A percentile compares a stretch with the other conserved stretches of the same genome.
These are phyloP conservation scores for Onchidella celtica DNA, from an alignment of 2,888 invertebrate species.

Conservation along the genomic window DNA sequence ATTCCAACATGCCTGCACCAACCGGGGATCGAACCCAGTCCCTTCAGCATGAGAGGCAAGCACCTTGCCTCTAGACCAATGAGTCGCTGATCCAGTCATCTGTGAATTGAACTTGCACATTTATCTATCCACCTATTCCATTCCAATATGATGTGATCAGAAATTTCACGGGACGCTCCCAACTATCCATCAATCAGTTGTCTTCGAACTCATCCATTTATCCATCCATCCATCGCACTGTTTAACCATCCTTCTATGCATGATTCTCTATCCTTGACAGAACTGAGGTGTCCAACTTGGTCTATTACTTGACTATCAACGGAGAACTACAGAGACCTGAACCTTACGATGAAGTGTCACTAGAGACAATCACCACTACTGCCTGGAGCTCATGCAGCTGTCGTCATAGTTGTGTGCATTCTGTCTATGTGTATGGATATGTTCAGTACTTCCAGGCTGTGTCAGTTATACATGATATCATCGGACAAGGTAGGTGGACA, in stretches of 20 bases:
- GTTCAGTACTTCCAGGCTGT: constrained; percentile 7
- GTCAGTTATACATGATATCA: background rate
- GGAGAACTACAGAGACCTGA: background rate
- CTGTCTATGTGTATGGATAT: constrained; percentile 17
- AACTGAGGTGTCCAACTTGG: constrained; percentile 12
- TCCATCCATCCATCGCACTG: background rate
- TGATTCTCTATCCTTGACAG: background rate
- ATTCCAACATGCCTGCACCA: too few relatives aligned
- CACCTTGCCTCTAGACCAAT: too few relatives aligned
- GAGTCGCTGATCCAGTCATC: too few relatives aligned
- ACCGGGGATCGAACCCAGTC: too few relatives aligned
- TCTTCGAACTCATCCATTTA: background rate
- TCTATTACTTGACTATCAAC: constrained; percentile 23
- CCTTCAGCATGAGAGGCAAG: too few relatives aligned
- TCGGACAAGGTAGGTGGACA: constrained; percentile 15
- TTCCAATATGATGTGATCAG: too few relatives aligned
- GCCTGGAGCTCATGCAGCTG: background rate
- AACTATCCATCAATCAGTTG: too few relatives aligned
- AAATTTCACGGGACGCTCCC: too few relatives aligned
- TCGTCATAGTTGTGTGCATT: background rate
- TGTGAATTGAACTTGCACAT: too few relatives aligned
- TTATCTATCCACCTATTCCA: too few relatives aligned
- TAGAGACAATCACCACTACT: background rate
- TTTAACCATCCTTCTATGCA: too few relatives aligned
- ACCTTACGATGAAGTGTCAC: background rate